Conservation (phyloP, 2,888 invertebrate genomes). For the Atethmia centrago region DNA sequence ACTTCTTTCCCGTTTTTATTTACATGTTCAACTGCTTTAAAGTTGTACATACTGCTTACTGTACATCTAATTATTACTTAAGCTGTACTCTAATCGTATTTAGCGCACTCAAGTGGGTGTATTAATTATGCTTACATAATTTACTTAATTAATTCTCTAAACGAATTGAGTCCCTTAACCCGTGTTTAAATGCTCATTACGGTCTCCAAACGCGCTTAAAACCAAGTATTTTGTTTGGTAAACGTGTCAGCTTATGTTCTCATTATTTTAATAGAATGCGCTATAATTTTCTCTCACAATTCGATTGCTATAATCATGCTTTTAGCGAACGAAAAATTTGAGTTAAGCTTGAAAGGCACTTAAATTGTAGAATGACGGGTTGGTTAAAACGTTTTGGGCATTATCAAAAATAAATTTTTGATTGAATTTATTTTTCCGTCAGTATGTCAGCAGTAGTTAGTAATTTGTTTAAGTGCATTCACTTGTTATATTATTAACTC, state of each 20-base stretch:
- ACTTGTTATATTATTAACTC: neutral
- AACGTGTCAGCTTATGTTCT: slow-evolving; percentile 36
- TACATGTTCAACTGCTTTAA: neutral
- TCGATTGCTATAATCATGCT: slow-evolving; percentile 19
- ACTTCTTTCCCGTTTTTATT: neutral
- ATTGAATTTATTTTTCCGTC: neutral
- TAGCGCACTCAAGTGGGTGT: neutral
- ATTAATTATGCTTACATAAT: slow-evolving; percentile 37
- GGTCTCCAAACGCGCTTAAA: slow-evolving; percentile 40
- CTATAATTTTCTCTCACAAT: slow-evolving; percentile 21
- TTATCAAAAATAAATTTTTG: slow-evolving; percentile 10
- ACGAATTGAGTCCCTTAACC: slow-evolving; percentile 27
- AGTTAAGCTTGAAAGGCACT: slow-evolving; percentile 34
- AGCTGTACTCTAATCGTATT: slow-evolving; percentile 16
- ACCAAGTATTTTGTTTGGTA: slow-evolving; percentile 43
- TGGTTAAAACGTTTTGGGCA: slow-evolving; percentile 16
- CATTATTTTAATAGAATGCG: slow-evolving; percentile 51
- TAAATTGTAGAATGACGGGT: slow-evolving; percentile 9
- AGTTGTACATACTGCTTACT: neutral
- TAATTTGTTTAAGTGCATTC: neutral
- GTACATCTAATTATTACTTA: neutral
- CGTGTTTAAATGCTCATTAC: slow-evolving; percentile 49
- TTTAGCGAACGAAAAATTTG: slow-evolving; percentile 29
- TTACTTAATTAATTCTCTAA: slow-evolving; percentile 32
- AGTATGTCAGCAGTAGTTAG: neutral